Evolutionary conservation across 2,113 vertebrate genomes (phyloP), one percentile per base, ranked within the genome.

Genomic region (Sylvia atricapilla): DNA sequence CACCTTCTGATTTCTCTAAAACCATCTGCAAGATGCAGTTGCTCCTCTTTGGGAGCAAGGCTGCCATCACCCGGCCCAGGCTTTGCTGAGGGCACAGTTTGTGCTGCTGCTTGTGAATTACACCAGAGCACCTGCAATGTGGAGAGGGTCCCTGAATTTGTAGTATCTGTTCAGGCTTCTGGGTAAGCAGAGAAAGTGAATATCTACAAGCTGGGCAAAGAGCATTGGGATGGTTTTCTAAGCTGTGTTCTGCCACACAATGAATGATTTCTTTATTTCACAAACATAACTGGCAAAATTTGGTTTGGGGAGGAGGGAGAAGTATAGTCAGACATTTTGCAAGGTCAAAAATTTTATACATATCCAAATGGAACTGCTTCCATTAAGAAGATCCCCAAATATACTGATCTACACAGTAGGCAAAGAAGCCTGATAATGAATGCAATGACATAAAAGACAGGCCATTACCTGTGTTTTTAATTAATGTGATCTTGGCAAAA

Each of bases 41-140:
- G 55, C 33, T 82, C 11, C 5, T 56, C 31, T 25, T 2, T 10
- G 23, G 55, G 21, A 46, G 4, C 16, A 82, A 79, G 39, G 41
- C 30, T 50, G 8, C 27, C 6, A 6, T 41, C 58, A 41, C 13
- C 53, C n/a, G 72, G 41, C n/a, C 39, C 17, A 7, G 72, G 63
- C 56, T 83, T 70, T 86, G 23, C 64, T 43, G 39, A 77, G 35
- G 27, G 20, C 35, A 44, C 0, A 5, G 13, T 2, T 0, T 11
- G 41, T 0, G 0, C 27, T 64, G 19, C 39, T 74, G 17, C 50
- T 59, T 50, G 8, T 23, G 15, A 82, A 27, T 75, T 41, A 23
- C 17, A 33, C 28, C 43, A 14, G 28, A 1, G 15, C 18, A 59
- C 0, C 0, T 16, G 25, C 39, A 24, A 8, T 25, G 11, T 35